Conservation (phyloP, 2,797 vertebrate genomes). For the Hoplostethus atlanticus region DNA sequence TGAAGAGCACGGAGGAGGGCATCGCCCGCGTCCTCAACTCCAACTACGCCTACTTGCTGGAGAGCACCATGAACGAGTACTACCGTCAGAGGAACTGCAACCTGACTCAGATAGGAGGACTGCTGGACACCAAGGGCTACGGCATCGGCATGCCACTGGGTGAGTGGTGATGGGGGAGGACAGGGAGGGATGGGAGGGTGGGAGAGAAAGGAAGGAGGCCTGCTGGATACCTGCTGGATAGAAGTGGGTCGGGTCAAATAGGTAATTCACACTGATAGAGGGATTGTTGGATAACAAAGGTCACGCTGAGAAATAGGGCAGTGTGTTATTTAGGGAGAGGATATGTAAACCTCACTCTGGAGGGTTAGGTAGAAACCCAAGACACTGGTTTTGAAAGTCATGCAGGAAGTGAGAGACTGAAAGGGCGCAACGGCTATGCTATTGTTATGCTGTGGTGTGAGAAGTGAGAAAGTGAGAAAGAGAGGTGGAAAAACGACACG, state of each 20-base stretch:
- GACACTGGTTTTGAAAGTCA: conserved; percentile 23
- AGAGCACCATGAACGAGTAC: conserved; percentile 99
- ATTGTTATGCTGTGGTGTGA: conserved; percentile 42
- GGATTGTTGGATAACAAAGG: too few species aligned
- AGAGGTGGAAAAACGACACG: conserved; percentile 49
- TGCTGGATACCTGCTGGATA: conserved; percentile 6
- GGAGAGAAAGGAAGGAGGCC: neutral
- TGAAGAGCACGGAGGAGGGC: conserved; percentile 99
- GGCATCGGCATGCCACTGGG: conserved; percentile 99
- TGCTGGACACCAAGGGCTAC: conserved; percentile 99
- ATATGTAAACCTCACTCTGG: conserved; percentile 51
- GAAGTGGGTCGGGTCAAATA: conserved; percentile 12
- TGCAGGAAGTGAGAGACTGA: conserved; percentile 61
- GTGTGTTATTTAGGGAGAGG: conserved; percentile 35
- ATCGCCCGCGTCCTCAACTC: conserved; percentile 98
- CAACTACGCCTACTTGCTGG: conserved; percentile 98
- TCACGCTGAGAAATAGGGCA: conserved; percentile 9
- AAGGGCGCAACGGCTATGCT: conserved; percentile 38
- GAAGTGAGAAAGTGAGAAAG: conserved; percentile 31
- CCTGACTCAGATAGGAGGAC: conserved; percentile 98
- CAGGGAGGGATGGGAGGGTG: neutral
- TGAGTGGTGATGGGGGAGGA: conserved; percentile 76
- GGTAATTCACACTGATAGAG: conserved; percentile 42
- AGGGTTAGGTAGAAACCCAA: conserved; percentile 55
- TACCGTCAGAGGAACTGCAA: conserved; percentile 97